These are phyloP conservation scores for Eulemur rufifrons DNA, from an alignment of 2,113 vertebrate species.

Conservation along the genomic window DNA sequence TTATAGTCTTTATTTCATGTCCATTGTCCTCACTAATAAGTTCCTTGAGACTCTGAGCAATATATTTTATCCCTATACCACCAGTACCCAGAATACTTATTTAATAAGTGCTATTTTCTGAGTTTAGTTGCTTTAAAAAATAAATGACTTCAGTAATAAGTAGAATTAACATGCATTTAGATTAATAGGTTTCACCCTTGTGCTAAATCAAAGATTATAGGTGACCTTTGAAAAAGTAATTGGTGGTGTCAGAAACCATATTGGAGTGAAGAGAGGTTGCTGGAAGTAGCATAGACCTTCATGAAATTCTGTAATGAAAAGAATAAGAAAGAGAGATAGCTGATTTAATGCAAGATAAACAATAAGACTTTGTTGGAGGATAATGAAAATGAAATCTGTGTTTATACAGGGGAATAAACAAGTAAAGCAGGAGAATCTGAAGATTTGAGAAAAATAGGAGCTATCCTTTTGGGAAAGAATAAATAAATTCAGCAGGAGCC, in stretches of 20 bases:
- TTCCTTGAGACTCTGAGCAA: not conserved
- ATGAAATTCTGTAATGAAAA: not conserved
- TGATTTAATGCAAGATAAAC: not conserved
- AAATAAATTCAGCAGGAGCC: not conserved
- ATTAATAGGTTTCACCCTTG: not conserved
- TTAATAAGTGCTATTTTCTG: not conserved
- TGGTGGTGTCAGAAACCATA: not conserved
- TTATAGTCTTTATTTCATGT: not conserved
- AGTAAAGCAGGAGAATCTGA: not conserved
- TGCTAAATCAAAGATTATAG: not conserved
- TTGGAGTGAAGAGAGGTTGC: not conserved
- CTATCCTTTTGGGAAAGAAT: not conserved
- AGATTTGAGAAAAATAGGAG: not conserved
- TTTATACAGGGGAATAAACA: not conserved
- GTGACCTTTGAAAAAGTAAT: not conserved
- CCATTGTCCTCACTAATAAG: not conserved
- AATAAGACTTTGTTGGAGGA: not conserved
- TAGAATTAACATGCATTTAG: not conserved
- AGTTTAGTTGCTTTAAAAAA: constrained; percentile 6
- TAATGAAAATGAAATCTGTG: not conserved
- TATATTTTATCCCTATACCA: not conserved
- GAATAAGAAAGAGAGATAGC: not conserved
- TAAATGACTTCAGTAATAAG: not conserved
- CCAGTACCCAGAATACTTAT: not conserved
- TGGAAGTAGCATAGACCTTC: not conserved